phyloP scores from a whole-genome alignment of 1,140 invertebrate species.

The Steinernema feltiae region DNA sequence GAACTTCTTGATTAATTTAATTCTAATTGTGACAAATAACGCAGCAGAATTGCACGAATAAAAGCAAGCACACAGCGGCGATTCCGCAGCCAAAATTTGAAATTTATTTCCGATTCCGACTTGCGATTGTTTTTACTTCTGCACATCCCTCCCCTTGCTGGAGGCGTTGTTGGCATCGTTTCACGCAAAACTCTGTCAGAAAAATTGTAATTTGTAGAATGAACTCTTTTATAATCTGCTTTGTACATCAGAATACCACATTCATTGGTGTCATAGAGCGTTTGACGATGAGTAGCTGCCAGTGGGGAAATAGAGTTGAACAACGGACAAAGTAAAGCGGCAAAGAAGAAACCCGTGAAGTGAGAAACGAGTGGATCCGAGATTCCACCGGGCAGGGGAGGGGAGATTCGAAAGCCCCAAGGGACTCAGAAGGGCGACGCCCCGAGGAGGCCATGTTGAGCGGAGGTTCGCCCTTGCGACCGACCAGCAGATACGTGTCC shows the following conservation, averaged over 20 bases:
- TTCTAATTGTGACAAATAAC: no score
- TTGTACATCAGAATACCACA: not conserved
- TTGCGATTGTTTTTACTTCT: no score
- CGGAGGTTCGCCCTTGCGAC: constrained; percentile 45
- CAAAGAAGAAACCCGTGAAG: not conserved
- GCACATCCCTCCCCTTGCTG: no score
- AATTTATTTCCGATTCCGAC: no score
- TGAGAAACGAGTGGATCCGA: not conserved
- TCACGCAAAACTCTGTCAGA: no score
- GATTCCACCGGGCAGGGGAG: constrained; percentile 4
- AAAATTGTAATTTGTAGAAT: not conserved
- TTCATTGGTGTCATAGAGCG: not conserved
- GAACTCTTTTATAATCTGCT: not conserved
- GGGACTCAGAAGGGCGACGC: not conserved
- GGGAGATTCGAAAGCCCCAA: no score
- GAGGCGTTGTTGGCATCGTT: no score
- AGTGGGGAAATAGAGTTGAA: not conserved
- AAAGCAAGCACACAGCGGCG: no score
- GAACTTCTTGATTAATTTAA: no score
- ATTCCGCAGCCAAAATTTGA: no score
- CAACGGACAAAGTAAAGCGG: not conserved
- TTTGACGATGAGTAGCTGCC: not conserved
- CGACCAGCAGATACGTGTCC: constrained; percentile 56
- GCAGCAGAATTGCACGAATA: no score
- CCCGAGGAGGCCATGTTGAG: constrained; percentile 22